Evolutionary conservation across 2,113 vertebrate genomes (phyloP).

Genomic region (Platycercus adscitus): DNA sequence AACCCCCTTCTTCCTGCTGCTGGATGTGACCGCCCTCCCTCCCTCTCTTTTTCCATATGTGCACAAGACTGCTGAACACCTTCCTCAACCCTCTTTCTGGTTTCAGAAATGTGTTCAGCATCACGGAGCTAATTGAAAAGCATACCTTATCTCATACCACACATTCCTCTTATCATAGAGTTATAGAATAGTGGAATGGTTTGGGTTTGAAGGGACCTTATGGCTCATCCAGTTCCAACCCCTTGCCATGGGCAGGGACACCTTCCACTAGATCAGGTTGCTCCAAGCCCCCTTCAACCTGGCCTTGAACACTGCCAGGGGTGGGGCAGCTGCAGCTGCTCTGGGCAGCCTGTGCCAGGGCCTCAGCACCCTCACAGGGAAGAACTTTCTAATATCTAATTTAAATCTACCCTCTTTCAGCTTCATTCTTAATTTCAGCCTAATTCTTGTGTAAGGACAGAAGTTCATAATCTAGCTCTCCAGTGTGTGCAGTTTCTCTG

Average conservation of each 20-base stretch:
- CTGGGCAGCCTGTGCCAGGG: neutral
- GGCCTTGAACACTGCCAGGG: neutral
- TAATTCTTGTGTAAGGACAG: fast-evolving
- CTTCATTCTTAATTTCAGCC: neutral
- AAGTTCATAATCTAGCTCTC: neutral
- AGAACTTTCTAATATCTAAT: neutral
- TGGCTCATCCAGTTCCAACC: neutral
- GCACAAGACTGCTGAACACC: neutral
- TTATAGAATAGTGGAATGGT: neutral
- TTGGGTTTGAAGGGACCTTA: neutral
- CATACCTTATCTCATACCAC: fast-evolving
- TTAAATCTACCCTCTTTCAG: neutral
- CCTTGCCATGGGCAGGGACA: neutral
- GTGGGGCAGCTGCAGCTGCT: neutral
- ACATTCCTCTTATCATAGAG: neutral
- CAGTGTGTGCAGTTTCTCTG: neutral
- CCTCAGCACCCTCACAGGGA: neutral
- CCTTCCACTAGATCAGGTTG: neutral
- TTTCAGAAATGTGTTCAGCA: neutral
- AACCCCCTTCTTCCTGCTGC: neutral
- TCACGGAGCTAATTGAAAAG: neutral
- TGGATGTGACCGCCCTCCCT: neutral
- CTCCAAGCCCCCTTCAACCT: neutral
- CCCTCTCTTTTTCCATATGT: fast-evolving
- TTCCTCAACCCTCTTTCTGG: neutral